A percentile compares a stretch with the other conserved stretches of the same genome.
Evolutionary conservation across 2,797 vertebrate species (phyloP).

Genomic region (Neosilurus mollespiculum): DNA sequence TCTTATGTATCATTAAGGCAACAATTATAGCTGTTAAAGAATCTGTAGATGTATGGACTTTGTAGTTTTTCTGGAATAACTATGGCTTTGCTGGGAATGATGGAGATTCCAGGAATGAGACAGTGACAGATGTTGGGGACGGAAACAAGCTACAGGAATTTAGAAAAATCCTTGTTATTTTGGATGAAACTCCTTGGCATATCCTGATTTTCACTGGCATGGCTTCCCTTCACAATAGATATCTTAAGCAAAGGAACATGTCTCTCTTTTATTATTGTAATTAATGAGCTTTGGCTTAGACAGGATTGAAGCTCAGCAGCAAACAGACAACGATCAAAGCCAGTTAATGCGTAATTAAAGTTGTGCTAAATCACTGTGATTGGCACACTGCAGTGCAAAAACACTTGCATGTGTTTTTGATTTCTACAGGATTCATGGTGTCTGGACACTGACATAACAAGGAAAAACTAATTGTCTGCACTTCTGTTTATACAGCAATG

Average conservation of each 20-base stretch:
- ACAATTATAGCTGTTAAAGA: not conserved
- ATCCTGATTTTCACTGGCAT: not conserved
- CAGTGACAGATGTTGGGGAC: not conserved
- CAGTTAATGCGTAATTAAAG: not conserved
- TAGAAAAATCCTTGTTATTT: not conserved
- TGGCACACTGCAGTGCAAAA: not conserved
- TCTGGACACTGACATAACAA: not conserved
- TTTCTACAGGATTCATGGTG: not conserved
- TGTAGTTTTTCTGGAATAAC: conserved; percentile 26
- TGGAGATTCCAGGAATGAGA: conserved; percentile 21
- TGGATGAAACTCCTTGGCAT: not conserved
- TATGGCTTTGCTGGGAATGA: not conserved
- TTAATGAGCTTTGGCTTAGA: not conserved
- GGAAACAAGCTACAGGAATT: not conserved
- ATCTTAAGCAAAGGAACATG: not conserved
- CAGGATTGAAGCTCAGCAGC: not conserved
- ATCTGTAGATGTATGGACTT: conserved; percentile 34
- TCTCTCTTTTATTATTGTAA: not conserved
- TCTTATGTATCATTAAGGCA: not conserved
- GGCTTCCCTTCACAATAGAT: not conserved
- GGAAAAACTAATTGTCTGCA: conserved; percentile 55
- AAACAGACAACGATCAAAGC: not conserved
- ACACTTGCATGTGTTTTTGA: not conserved
- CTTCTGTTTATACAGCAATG: conserved; percentile 69
- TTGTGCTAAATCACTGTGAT: not conserved